Base-by-base conservation (phyloP, 2,888 invertebrate genomes). In the Lithophane semibrunnea region DNA sequence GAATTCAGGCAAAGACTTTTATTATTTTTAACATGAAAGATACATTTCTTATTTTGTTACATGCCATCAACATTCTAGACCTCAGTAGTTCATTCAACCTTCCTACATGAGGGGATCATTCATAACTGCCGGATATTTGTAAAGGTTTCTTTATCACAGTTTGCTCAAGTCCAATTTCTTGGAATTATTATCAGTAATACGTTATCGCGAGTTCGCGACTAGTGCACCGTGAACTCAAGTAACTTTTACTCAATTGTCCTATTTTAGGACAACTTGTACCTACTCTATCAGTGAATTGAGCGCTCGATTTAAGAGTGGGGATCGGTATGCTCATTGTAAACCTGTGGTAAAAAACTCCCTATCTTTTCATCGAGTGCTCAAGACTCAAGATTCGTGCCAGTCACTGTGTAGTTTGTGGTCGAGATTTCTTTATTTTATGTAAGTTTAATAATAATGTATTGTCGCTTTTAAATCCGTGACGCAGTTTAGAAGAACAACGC, bases 181-280 rank as follows among this genome's bases (percentile, higher is more conserved):
- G 90, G 93, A 93, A 94, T 90, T 82, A 82, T 93, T 94, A 95
- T 95, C 95, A 90, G 86, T 89, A 80, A 80, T 73, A 76, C 82
- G 88, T 93, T 94, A 94, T 95, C 94, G 83, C 77, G 79, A 77
- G 88, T 86, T 24, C 94, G 82, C 80, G 80, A 79, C 88, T 85
- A 87, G 81, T 90, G 86, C 85, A 86, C 85, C 86, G 85, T 89
- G 90, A 89, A 87, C 73, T 75, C 61, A 3, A 68, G 65, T 78
- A 75, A 76, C 64, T 74, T 74, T 78, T 77, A 80, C 74, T 79
- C 52, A 54, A 74, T 79, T 79, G 70, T 72, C 65, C 44, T 61
- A 77, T 76, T 77, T 83, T 70, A 72, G 82, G 84, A 82, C 79
- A 82, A 44, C 24, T 67, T 72, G n/a, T 61, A 64, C n/a, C n/a